Evolutionary conservation across 2,888 invertebrate species (phyloP).

Genomic region (Drosophila melanocephala): DNA sequence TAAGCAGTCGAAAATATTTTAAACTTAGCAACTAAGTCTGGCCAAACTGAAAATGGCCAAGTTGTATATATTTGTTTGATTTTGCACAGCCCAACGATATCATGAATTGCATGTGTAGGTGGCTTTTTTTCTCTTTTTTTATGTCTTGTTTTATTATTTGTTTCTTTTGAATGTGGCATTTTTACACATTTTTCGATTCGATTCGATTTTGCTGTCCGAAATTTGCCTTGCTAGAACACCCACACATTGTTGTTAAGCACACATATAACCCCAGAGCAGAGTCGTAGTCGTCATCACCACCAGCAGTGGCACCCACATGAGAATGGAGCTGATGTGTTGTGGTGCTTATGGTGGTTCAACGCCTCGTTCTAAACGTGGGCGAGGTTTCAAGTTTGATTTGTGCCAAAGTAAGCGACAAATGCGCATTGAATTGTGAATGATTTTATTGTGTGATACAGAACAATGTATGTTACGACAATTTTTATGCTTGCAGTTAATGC

Average conservation of each 20-base stretch:
- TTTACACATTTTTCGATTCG: conserved; percentile 63
- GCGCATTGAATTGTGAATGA: conserved; percentile 72
- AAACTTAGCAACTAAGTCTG: conserved; percentile 37
- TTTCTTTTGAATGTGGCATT: conserved; percentile 52
- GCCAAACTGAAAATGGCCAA: conserved; percentile 30
- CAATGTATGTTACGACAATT: conserved; percentile 38
- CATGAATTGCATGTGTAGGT: conserved; percentile 48
- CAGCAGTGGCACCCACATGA: conserved; percentile 54
- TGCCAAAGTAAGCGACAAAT: conserved; percentile 63
- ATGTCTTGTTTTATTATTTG: conserved; percentile 8
- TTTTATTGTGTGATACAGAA: conserved; percentile 43
- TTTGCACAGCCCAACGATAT: conserved; percentile 31
- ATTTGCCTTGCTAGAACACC: conserved; percentile 66
- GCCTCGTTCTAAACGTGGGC: conserved; percentile 78
- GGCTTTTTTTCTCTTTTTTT: conserved; percentile 20
- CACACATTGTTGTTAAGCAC: conserved; percentile 34
- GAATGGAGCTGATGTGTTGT: conserved; percentile 29
- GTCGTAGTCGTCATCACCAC: conserved; percentile 20
- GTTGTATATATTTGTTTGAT: conserved; percentile 2
- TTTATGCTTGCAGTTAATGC: conserved; percentile 4
- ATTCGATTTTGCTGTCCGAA: conserved; percentile 71
- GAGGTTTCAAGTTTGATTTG: conserved; percentile 75
- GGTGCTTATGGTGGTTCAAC: conserved; percentile 62
- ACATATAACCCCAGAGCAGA: conserved; percentile 21
- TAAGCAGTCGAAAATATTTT: conserved; percentile 44